Percentiles rank a stretch among this genome's conserved stretches.
Evolutionary conservation across 2,113 vertebrate species (phyloP).

Genomic region (Poeciliopsis turrubarensis): DNA sequence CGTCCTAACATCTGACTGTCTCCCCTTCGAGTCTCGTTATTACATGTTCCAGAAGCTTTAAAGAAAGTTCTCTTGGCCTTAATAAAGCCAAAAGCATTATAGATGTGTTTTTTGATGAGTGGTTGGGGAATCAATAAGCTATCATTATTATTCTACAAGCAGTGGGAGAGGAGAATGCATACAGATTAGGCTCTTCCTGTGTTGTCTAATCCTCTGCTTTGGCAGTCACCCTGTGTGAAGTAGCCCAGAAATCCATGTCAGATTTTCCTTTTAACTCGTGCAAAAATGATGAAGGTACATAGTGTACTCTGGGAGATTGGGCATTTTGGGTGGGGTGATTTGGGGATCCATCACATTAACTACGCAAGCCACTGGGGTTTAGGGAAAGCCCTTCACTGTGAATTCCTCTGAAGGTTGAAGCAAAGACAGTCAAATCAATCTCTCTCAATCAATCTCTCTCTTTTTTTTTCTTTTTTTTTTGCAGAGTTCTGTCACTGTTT

Average conservation of each 20-base stretch:
- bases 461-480: too few relatives aligned
- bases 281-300: slow-evolving; percentile 67
- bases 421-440: not conserved
- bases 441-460: not conserved
- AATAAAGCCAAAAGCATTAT: not conserved
- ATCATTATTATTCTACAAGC: not conserved
- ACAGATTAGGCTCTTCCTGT: not conserved
- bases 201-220: slow-evolving; percentile 17
- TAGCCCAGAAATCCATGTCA: slow-evolving; percentile 66
- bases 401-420: slow-evolving; percentile 13
- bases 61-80: not conserved
- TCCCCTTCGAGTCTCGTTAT: slow-evolving; percentile 16
- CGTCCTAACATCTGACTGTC: slow-evolving; percentile 4
- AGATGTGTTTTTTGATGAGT: not conserved
- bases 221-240: slow-evolving; percentile 10
- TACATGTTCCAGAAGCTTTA: not conserved
- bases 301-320: slow-evolving; percentile 64
- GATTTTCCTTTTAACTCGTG: slow-evolving; percentile 66
- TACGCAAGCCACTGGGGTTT: slow-evolving; percentile 10
- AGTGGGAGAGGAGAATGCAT: not conserved
- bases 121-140: not conserved
- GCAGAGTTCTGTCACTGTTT: not conserved
- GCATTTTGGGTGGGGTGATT: slow-evolving; percentile 45
- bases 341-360: slow-evolving; percentile 33
- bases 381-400: slow-evolving; percentile 42